These are phyloP conservation scores for Orussus abietinus DNA, from an alignment of 1,140 invertebrate species.

Conservation along the genomic window DNA sequence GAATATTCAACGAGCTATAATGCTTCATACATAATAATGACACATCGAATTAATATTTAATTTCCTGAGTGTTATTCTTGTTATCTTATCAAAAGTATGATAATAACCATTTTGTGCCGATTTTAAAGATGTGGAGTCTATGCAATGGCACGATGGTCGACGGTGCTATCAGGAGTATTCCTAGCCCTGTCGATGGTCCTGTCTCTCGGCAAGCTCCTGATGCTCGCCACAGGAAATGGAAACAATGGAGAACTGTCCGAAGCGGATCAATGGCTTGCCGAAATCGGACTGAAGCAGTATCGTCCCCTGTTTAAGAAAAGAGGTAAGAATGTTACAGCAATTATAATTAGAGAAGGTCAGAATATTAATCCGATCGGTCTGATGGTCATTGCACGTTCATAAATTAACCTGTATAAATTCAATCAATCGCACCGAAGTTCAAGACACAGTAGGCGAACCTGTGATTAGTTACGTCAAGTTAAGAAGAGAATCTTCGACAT, in stretches of 20 bases:
- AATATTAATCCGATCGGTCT: too few relatives aligned
- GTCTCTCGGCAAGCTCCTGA: conserved; percentile 46
- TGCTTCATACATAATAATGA: too few relatives aligned
- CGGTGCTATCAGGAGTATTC: conserved; percentile 49
- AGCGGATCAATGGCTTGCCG: conserved; percentile 69
- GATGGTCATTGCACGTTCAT: too few relatives aligned
- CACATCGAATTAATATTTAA: too few relatives aligned
- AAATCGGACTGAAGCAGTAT: conserved; percentile 65
- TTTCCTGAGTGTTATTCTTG: neutral
- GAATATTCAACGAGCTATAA: too few relatives aligned
- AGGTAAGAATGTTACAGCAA: too few relatives aligned
- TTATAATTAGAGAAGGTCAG: too few relatives aligned
- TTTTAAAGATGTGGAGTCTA: conserved; percentile 32
- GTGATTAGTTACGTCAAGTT: too few relatives aligned
- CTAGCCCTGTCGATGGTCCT: conserved; percentile 49
- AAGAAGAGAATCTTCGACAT: neutral
- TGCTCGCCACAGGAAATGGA: conserved; percentile 44
- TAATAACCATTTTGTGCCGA: too few relatives aligned
- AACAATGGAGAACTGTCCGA: conserved; percentile 55
- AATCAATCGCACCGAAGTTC: too few relatives aligned
- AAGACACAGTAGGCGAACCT: too few relatives aligned
- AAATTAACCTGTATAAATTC: too few relatives aligned
- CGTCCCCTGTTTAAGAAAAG: conserved; percentile 64
- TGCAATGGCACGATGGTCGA: conserved; percentile 53
- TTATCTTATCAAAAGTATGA: neutral